phyloP scores from a whole-genome alignment of 2,888 invertebrate genomes.

The Papilio elwesi region DNA sequence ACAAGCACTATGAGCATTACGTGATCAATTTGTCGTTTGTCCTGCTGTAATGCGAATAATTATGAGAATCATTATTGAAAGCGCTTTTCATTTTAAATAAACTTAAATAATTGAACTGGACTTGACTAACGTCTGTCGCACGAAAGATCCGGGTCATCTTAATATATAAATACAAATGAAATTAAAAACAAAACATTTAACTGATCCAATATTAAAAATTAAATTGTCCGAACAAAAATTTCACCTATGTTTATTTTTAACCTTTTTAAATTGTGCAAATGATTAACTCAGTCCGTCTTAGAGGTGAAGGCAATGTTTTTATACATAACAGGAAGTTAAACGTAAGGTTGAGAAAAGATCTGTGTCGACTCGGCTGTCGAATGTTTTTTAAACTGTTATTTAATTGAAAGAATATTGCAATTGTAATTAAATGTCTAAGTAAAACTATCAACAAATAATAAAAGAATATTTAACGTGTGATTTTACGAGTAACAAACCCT shows the following conservation, averaged over 20 bases:
- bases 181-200: no score
- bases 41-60: slow-evolving; percentile 21
- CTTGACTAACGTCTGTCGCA: neutral
- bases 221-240: no score
- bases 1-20: slow-evolving; percentile 31
- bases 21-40: slow-evolving; percentile 33
- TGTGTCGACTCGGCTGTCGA: no score
- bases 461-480: neutral
- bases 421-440: neutral
- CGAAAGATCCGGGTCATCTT: no score
- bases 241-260: no score
- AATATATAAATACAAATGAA: no score
- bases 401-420: neutral
- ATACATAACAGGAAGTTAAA: no score
- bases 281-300: no score
- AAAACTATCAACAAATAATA: neutral
- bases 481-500: neutral
- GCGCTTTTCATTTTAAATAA: neutral
- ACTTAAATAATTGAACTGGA: neutral
- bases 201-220: no score
- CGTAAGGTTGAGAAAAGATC: no score
- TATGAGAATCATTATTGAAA: neutral
- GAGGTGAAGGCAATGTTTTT: no score
- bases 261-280: no score
- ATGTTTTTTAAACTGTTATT: neutral